Evolutionary conservation across 2,113 vertebrate species (phyloP).

Genomic region (Climacteris rufus): DNA sequence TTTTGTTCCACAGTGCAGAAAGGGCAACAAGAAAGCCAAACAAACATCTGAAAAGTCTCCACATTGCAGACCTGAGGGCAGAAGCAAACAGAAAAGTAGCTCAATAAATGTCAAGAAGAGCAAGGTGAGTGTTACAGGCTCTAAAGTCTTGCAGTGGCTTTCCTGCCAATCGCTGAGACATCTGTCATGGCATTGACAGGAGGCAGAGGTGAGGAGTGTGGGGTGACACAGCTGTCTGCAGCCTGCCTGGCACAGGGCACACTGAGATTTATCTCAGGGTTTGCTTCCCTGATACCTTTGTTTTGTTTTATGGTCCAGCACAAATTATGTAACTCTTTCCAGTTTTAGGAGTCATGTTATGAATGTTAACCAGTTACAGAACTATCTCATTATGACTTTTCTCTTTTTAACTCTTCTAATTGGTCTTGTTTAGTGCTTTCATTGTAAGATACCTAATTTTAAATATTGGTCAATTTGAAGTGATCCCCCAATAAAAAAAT

Average conservation of each 20-base stretch:
- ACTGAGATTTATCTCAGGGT: not conserved
- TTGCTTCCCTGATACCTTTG: not conserved
- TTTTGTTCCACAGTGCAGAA: constrained; percentile 29
- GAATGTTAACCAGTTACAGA: not conserved
- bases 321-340: too few relatives aligned
- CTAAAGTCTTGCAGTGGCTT: not conserved
- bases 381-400: not conserved
- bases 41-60: not conserved
- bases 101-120: not conserved
- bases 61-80: not conserved
- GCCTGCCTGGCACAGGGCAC: accelerated
- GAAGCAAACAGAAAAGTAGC: not conserved
- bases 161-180: not conserved
- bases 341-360: not conserved
- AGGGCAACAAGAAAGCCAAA: not conserved
- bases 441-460: not conserved
- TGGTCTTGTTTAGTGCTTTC: not conserved
- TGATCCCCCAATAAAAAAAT: not conserved
- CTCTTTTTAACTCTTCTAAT: not conserved
- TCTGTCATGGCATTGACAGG: accelerated
- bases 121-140: constrained; percentile 10
- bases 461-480: not conserved
- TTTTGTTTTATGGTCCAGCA: not conserved
- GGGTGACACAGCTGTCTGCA: accelerated
- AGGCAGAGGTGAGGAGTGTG: not conserved